These are phyloP conservation scores for Tetragnatha montana DNA, from an alignment of 2,888 invertebrate species.

Conservation along the genomic window DNA sequence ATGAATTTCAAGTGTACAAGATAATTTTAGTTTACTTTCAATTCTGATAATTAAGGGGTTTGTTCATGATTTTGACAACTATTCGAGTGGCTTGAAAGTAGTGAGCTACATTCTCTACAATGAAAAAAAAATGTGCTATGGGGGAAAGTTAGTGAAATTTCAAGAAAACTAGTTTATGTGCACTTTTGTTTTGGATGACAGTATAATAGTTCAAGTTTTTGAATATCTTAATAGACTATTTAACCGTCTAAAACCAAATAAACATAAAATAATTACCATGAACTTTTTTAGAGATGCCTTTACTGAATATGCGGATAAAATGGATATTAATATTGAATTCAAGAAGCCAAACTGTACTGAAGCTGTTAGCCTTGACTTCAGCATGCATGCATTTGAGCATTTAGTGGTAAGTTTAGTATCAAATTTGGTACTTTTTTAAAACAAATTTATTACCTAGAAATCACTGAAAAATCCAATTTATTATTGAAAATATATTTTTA, in stretches of 20 bases:
- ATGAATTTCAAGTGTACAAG: too few species aligned
- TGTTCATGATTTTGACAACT: too few species aligned
- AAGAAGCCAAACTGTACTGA: slow-evolving; percentile 81
- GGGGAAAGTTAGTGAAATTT: too few species aligned
- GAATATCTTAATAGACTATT: neutral
- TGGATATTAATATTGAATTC: slow-evolving; percentile 18
- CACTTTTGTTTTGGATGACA: too few species aligned
- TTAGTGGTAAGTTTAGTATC: slow-evolving; percentile 78
- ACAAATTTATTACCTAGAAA: neutral
- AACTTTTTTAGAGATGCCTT: slow-evolving; percentile 48
- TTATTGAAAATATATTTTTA: neutral
- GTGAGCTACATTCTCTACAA: too few species aligned
- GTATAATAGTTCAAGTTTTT: neutral
- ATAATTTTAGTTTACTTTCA: too few species aligned
- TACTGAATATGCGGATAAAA: slow-evolving; percentile 40
- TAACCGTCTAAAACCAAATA: too few species aligned
- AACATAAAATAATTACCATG: neutral
- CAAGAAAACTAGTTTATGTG: too few species aligned
- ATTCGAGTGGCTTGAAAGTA: too few species aligned
- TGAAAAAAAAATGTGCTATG: too few species aligned
- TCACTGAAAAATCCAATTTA: neutral
- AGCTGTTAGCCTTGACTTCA: slow-evolving; percentile 80
- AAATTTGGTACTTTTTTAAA: too few species aligned
- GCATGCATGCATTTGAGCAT: slow-evolving; percentile 82
- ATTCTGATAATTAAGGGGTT: too few species aligned